Base-by-base conservation (phyloP, 64 coral and sea anemone genomes). In the Orbicella faveolata region DNA sequence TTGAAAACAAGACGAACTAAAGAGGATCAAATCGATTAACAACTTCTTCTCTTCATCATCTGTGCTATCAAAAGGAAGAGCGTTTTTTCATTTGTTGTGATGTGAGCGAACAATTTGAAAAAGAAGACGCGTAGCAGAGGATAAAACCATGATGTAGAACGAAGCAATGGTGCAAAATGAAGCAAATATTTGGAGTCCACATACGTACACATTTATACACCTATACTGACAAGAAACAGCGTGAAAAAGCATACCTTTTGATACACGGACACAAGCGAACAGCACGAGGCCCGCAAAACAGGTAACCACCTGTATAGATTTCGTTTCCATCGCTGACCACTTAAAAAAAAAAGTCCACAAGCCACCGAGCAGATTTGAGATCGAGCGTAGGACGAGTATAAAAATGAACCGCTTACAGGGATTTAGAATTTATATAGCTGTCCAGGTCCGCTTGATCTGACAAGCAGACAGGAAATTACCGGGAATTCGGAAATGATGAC, bases 391-490 rank as follows among this genome's bases (percentile, higher is more conserved):
- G 12, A 26, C 55, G 20, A 82, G 16, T 30, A 61, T 1, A 30
- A 30, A 30, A 30, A 30, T n/a, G 13, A 80, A 1, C 51, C 9
- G 21, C n/a, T 48, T 52, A 1, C 16, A 9, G 82, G 39, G 34
- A 51, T 70, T 25, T 4, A 6, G 64, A 84, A 48, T 72, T 84
- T 72, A 72, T 84, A 70, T 81, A 81, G 35, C 61, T n/a, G 39
- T 65, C 41, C 20, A 64, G 11, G 21, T 7, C 8, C 82, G 19
- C 64, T 84, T 84, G 63, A 84, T 65, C 82, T 84, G 82, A 84
- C 82, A 84, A 23, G 36, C 35, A 84, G 65, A 84, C 82, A 84
- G 82, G 82, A 84, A 84, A 70, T 84, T 39, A 52, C 36, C 3
- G 63, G 18, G 63, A 69, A 69, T 69, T 69, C 66, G 66, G 66